These are phyloP conservation scores for Spatulosminthurus flaviceps DNA, from an alignment of 2,888 invertebrate genomes.

Conservation along the genomic window DNA sequence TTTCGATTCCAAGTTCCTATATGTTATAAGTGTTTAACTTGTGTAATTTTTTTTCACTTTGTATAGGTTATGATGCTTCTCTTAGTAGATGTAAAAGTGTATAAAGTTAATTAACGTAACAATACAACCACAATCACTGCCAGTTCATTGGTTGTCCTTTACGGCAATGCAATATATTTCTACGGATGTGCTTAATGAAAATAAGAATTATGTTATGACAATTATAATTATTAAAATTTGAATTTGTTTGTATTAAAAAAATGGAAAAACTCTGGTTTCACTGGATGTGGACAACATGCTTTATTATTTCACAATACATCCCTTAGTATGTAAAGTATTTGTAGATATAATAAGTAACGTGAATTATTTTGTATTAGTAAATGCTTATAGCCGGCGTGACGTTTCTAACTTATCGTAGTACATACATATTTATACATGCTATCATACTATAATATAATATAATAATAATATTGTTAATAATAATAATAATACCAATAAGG, in stretches of 20 bases:
- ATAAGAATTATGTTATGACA: neutral
- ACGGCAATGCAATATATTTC: neutral
- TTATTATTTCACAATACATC: slow-evolving; percentile 14
- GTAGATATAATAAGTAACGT: neutral
- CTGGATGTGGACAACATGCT: slow-evolving; percentile 14
- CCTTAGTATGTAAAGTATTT: slow-evolving; percentile 1
- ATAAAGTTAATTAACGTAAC: neutral
- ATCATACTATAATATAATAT: too few species aligned
- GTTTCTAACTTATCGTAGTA: too few species aligned
- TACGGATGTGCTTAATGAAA: neutral
- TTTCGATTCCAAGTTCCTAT: too few species aligned
- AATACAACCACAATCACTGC: slow-evolving; percentile 1
- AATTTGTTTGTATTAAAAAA: neutral
- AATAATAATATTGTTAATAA: too few species aligned
- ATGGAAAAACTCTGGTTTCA: neutral
- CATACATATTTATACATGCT: too few species aligned
- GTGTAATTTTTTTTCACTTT: too few species aligned
- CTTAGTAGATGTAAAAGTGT: neutral
- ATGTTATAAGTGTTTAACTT: too few species aligned
- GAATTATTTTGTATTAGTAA: too few species aligned
- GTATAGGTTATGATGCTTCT: neutral
- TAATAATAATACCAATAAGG: too few species aligned
- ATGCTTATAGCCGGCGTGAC: too few species aligned
- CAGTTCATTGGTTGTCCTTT: neutral
- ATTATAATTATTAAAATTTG: neutral